Conservation (phyloP, 2,888 invertebrate genomes). For the Drosophila picticornis region DNA sequence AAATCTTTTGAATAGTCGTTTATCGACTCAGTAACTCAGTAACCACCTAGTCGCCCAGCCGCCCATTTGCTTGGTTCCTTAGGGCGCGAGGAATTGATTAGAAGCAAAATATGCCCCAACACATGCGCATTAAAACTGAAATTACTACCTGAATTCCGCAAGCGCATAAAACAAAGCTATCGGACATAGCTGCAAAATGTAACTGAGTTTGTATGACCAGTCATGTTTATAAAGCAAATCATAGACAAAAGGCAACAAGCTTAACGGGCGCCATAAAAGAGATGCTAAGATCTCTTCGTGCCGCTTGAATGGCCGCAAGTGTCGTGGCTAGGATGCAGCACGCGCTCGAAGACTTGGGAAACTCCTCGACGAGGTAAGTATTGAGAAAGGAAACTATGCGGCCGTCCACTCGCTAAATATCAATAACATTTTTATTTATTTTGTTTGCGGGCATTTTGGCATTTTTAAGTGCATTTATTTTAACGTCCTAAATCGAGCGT, state of each 20-base stretch:
- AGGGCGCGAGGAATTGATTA: constrained; percentile 62
- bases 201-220: constrained; percentile 23
- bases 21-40: not conserved
- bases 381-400: constrained; percentile 10
- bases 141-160: constrained; percentile 81
- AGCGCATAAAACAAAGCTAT: constrained; percentile 57
- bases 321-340: constrained; percentile 70
- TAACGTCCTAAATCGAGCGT: constrained; percentile 74
- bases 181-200: constrained; percentile 36
- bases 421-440: constrained; percentile 80
- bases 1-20: constrained; percentile 33
- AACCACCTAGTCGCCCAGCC: not conserved
- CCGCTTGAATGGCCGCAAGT: constrained; percentile 67
- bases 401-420: constrained; percentile 71
- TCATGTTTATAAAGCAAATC: constrained; percentile 74
- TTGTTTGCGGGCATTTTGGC: constrained; percentile 80
- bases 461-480: constrained; percentile 81
- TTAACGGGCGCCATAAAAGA: constrained; percentile 68
- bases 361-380: constrained; percentile 2
- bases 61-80: constrained; percentile 29
- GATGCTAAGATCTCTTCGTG: constrained; percentile 41
- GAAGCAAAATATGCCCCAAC: constrained; percentile 54
- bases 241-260: constrained; percentile 66
- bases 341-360: constrained; percentile 43
- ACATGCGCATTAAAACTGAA: constrained; percentile 67